phyloP scores from a whole-genome alignment of 1,140 invertebrate species.

The Mactra quadrangularis region DNA sequence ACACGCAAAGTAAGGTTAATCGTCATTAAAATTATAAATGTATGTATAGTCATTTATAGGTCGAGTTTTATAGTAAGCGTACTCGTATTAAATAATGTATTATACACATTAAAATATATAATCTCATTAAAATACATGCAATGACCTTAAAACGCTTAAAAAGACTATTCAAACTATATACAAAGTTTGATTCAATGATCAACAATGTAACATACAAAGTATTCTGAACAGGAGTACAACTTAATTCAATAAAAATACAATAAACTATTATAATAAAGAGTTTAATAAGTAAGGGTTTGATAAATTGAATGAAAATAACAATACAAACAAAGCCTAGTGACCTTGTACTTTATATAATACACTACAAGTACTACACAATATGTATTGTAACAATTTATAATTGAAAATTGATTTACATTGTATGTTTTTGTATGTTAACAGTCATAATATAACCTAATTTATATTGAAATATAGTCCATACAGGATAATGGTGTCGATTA shows the following conservation, averaged over 20 bases:
- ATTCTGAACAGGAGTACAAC: conserved; percentile 28
- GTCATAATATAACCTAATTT: too few relatives aligned
- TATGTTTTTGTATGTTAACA: too few relatives aligned
- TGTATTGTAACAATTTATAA: too few relatives aligned
- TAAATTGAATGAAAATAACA: conserved; percentile 19
- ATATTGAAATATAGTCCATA: too few relatives aligned
- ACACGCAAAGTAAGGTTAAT: too few relatives aligned
- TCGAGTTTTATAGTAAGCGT: too few relatives aligned
- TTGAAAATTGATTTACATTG: too few relatives aligned
- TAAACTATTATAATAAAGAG: conserved; percentile 18
- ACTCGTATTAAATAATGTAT: too few relatives aligned
- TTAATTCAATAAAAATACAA: conserved; percentile 28
- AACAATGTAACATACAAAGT: conserved; percentile 14
- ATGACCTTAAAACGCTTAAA: conserved; percentile 1
- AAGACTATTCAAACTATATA: conserved; percentile 4
- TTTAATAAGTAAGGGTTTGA: conserved; percentile 36
- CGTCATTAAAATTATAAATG: too few relatives aligned
- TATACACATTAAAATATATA: not conserved
- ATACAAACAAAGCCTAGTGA: not conserved
- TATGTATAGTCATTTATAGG: too few relatives aligned
- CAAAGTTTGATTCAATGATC: conserved; percentile 17
- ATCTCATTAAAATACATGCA: not conserved
- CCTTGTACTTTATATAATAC: not conserved
- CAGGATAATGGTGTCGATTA: too few relatives aligned
- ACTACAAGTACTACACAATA: too few relatives aligned